A percentile compares a stretch with the other conserved stretches of the same genome.
Conservation (phyloP, 2,113 vertebrate species). For the Eudyptes chrysolophus region DNA sequence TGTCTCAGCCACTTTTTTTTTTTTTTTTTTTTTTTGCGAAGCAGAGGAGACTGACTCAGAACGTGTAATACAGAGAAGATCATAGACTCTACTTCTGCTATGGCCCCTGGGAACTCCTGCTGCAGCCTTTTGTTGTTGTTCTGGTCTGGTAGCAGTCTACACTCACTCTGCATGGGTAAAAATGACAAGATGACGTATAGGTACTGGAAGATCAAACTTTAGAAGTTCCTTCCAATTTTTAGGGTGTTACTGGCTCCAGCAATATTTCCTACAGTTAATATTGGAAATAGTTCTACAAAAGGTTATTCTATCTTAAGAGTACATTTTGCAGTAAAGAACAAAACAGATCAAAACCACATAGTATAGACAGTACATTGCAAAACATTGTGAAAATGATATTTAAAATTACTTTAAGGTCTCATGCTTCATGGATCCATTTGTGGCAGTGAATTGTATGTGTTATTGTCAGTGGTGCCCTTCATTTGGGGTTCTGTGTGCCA, state of each 20-base stretch:
- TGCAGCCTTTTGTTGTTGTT: slow-evolving; percentile 7
- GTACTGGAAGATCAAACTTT: background rate
- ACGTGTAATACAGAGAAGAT: background rate
- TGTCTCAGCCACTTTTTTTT: background rate
- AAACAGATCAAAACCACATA: background rate
- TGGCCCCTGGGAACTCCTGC: background rate
- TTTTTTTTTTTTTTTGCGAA: background rate
- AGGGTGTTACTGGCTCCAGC: background rate
- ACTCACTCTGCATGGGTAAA: background rate
- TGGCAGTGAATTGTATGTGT: background rate
- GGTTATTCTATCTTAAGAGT: background rate
- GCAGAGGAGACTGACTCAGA: background rate
- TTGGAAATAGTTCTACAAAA: background rate
- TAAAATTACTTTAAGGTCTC: background rate
- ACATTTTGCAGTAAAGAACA: background rate
- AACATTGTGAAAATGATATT: background rate
- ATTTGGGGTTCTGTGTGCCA: background rate
- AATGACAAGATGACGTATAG: background rate
- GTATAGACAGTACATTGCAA: background rate
- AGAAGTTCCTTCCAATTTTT: background rate
- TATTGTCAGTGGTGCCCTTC: background rate
- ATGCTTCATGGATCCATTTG: background rate
- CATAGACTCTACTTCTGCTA: background rate
- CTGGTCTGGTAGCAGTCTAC: background rate
- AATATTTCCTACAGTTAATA: background rate